A percentile compares a stretch with the other conserved stretches of the same genome.
These are phyloP conservation scores for Acanthisitta chloris DNA, from an alignment of 2,113 vertebrate species.

Conservation along the genomic window DNA sequence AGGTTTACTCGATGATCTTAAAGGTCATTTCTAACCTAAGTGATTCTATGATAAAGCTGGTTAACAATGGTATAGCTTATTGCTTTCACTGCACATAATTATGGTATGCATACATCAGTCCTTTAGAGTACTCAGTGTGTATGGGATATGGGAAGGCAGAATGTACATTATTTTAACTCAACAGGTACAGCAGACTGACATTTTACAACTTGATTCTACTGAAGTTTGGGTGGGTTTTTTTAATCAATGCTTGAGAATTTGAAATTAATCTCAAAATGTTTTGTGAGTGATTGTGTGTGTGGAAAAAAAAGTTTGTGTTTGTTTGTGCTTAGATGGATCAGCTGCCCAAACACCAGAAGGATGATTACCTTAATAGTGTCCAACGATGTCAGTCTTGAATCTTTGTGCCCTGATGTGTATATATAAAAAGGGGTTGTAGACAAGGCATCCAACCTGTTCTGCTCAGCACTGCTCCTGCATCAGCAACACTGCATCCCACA, in stretches of 20 bases:
- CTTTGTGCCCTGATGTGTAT: background rate
- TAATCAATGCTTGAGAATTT: background rate
- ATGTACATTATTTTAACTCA: background rate
- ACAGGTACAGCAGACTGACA: background rate
- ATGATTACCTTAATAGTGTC: background rate
- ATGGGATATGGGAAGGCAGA: background rate
- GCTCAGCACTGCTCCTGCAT: background rate
- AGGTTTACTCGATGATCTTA: background rate
- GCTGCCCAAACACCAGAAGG: background rate
- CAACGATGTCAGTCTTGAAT: background rate
- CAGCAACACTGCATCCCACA: background rate
- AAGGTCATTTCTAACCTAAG: background rate
- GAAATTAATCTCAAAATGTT: background rate
- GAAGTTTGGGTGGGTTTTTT: background rate
- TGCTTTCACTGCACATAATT: background rate
- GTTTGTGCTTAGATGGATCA: background rate
- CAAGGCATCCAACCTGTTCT: background rate
- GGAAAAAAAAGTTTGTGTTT: background rate
- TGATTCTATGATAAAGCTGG: background rate
- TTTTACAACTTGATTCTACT: background rate
- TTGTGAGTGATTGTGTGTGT: rapidly evolving
- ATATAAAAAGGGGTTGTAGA: background rate
- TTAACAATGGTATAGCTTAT: background rate
- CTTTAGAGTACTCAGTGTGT: background rate
- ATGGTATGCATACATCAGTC: no score